These are phyloP conservation scores for Thymelicus sylvestris DNA, from an alignment of 2,888 invertebrate species.

Conservation along the genomic window DNA sequence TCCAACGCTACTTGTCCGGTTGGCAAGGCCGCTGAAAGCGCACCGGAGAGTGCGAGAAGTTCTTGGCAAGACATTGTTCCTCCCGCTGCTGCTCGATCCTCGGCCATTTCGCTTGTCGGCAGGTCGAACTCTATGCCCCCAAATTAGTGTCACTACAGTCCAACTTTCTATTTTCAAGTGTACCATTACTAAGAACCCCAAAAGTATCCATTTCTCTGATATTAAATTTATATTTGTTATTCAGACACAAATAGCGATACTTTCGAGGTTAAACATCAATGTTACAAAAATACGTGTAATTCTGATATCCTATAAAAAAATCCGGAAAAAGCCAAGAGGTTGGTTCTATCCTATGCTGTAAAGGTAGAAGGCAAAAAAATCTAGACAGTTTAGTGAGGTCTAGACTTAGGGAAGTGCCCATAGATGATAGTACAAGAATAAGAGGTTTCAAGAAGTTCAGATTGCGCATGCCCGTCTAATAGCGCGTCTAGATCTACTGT, in stretches of 20 bases:
- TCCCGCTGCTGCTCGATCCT: slow-evolving; percentile 75
- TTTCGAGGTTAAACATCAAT: slow-evolving; percentile 40
- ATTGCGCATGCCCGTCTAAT: slow-evolving; percentile 74
- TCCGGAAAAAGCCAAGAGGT: slow-evolving; percentile 27
- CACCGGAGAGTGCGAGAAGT: slow-evolving; percentile 95
- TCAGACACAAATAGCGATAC: slow-evolving; percentile 20
- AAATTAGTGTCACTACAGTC: slow-evolving; percentile 58
- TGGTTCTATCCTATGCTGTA: slow-evolving; percentile 32
- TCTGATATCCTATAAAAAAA: slow-evolving; percentile 23
- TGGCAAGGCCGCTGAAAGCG: slow-evolving; percentile 95
- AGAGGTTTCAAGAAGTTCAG: slow-evolving; percentile 53
- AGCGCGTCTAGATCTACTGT: slow-evolving; percentile 75
- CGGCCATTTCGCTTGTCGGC: slow-evolving; percentile 76
- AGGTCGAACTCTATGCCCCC: slow-evolving; percentile 77
- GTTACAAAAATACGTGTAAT: slow-evolving; percentile 20
- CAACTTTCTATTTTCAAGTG: slow-evolving; percentile 43
- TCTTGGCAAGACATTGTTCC: slow-evolving; percentile 94
- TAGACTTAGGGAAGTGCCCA: slow-evolving; percentile 43
- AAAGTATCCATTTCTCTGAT: slow-evolving; percentile 39
- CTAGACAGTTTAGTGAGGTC: slow-evolving; percentile 28
- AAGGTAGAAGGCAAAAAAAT: slow-evolving; percentile 26
- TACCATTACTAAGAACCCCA: slow-evolving; percentile 35
- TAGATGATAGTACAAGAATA: slow-evolving; percentile 55
- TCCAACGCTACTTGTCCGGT: slow-evolving; percentile 94
- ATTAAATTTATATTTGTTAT: background rate